phyloP scores from a whole-genome alignment of 1,140 invertebrate genomes.

The Reticulitermes speratus region DNA sequence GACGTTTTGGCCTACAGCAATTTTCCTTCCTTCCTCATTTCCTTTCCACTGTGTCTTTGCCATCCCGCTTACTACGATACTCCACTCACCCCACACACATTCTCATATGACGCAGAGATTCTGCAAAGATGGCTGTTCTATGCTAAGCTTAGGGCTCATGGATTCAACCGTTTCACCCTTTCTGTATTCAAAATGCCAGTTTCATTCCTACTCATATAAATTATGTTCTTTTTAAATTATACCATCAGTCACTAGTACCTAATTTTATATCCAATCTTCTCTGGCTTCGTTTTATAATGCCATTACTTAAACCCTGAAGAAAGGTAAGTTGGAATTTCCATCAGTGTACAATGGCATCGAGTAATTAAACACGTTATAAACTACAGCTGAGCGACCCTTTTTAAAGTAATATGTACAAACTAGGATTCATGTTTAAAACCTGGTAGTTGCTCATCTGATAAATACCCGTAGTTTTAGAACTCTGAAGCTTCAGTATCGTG shows the following conservation, averaged over 20 bases:
- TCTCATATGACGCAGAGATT: neutral
- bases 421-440: too few species aligned
- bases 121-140: neutral
- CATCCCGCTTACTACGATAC: neutral
- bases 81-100: neutral
- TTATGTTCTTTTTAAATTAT: neutral
- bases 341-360: too few species aligned
- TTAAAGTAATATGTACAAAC: too few species aligned
- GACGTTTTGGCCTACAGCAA: constrained; percentile 8
- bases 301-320: too few species aligned
- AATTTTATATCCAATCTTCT: neutral
- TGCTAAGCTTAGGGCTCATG: neutral
- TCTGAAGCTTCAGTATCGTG: too few species aligned
- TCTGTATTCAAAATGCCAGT: neutral
- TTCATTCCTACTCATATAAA: neutral
- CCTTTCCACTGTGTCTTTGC: neutral
- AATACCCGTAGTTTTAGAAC: too few species aligned
- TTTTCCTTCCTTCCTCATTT: neutral
- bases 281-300: neutral
- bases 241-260: neutral
- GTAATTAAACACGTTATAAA: too few species aligned
- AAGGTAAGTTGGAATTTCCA: too few species aligned
- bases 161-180: neutral
- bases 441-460: too few species aligned
- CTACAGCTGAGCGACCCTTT: too few species aligned